Evolutionary conservation across 2,888 invertebrate species (phyloP).

Genomic region (Caenorhabditis wallacei): DNA sequence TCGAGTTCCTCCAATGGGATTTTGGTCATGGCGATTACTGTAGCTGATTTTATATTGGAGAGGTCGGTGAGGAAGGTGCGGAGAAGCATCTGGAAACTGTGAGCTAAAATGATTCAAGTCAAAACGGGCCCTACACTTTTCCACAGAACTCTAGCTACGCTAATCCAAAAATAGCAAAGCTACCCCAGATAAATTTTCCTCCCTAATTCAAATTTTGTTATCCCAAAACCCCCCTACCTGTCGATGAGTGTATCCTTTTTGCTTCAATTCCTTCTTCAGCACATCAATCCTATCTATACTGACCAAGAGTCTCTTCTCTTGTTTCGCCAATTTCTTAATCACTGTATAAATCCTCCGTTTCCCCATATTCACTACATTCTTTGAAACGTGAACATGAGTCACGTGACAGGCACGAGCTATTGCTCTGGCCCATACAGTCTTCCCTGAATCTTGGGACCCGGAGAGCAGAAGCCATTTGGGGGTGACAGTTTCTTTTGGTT

Average conservation of each 20-base stretch:
- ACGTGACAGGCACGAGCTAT: slow-evolving; percentile 64
- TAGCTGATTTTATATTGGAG: slow-evolving; percentile 32
- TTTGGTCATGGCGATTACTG: slow-evolving; percentile 51
- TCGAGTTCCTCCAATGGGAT: slow-evolving; percentile 40
- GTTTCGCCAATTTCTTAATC: slow-evolving; percentile 47
- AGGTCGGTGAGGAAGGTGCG: slow-evolving; percentile 53
- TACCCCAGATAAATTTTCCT: too few relatives aligned
- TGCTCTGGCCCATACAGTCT: slow-evolving; percentile 71
- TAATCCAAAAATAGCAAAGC: too few relatives aligned
- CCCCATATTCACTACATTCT: slow-evolving; percentile 50
- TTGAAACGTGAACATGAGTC: slow-evolving; percentile 62
- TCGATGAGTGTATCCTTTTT: slow-evolving; percentile 44
- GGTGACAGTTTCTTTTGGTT: background rate
- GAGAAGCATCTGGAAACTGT: slow-evolving; percentile 50
- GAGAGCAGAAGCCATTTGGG: slow-evolving; percentile 65
- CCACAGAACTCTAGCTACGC: too few relatives aligned
- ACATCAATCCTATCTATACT: slow-evolving; percentile 62
- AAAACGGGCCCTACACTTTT: too few relatives aligned
- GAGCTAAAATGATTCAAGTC: too few relatives aligned
- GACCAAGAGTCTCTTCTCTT: slow-evolving; percentile 41
- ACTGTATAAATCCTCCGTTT: slow-evolving; percentile 55
- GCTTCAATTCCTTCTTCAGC: slow-evolving; percentile 45
- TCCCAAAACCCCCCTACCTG: too few relatives aligned
- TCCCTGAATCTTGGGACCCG: slow-evolving; percentile 66
- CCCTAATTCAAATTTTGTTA: too few relatives aligned